phyloP scores from a whole-genome alignment of 1,140 invertebrate species.

The Macrocentrus cingulum region DNA sequence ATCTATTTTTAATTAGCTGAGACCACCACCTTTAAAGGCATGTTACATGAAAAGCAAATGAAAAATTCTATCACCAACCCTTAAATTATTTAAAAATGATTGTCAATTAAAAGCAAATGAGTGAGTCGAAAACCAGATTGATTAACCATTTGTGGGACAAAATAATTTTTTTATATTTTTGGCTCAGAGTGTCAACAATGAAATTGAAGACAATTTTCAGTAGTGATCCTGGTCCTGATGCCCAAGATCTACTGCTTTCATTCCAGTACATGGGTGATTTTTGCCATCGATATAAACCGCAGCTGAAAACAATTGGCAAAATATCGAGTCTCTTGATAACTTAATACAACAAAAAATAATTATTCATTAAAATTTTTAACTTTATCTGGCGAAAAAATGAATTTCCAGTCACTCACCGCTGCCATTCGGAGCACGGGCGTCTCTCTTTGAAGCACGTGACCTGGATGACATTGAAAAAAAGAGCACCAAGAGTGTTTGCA shows the following conservation, averaged over 20 bases:
- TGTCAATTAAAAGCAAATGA: background rate
- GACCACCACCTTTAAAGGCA: background rate
- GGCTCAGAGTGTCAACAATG: slow-evolving; percentile 8
- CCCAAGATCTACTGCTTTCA: slow-evolving; percentile 5
- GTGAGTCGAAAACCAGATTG: background rate
- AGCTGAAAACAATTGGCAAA: background rate
- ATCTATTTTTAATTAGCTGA: background rate
- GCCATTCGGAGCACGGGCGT: slow-evolving; percentile 66
- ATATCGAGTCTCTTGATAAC: background rate
- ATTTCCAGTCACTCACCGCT: slow-evolving; percentile 55
- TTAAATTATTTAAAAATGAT: background rate
- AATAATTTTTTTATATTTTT: background rate
- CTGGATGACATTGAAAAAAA: slow-evolving; percentile 72
- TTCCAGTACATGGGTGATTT: slow-evolving; percentile 18
- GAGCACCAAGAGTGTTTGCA: slow-evolving; percentile 68
- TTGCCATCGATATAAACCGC: slow-evolving; percentile 14
- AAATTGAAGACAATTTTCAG: slow-evolving; percentile 18
- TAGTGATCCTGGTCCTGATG: slow-evolving; percentile 3
- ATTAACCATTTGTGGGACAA: slow-evolving; percentile 4
- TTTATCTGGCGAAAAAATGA: background rate
- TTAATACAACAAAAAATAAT: no score
- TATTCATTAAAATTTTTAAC: background rate
- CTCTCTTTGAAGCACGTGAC: slow-evolving; percentile 69
- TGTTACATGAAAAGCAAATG: background rate
- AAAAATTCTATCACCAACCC: slow-evolving; percentile 3